phyloP scores from a whole-genome alignment of 2,113 vertebrate species.

The Melanocharis versteri region DNA sequence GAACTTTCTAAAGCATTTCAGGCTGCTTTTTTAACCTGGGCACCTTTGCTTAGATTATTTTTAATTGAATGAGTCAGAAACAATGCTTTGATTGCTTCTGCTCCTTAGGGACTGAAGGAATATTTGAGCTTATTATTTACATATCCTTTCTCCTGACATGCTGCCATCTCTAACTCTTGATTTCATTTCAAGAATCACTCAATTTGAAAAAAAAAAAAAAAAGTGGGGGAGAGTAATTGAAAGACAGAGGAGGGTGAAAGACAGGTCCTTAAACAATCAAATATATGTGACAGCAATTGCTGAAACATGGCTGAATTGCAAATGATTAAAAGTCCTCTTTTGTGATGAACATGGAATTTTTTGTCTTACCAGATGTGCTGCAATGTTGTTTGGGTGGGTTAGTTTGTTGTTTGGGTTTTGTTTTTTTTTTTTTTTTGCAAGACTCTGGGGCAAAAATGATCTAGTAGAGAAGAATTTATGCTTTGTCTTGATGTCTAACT shows the following conservation, averaged over 20 bases:
- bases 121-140: not conserved
- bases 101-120: not conserved
- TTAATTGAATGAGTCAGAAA: not conserved
- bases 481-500: not conserved
- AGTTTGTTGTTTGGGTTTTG: not conserved
- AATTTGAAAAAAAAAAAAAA: not conserved
- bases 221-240: fast-evolving
- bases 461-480: not conserved
- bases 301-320: not conserved
- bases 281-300: not conserved
- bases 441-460: not conserved
- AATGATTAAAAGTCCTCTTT: not conserved
- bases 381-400: not conserved
- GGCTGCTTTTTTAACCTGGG: not conserved
- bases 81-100: not conserved
- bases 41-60: not conserved
- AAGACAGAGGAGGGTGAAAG: not conserved
- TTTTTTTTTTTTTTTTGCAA: not conserved
- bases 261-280: not conserved
- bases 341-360: not conserved
- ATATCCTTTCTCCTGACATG: not conserved
- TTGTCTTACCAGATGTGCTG: not conserved
- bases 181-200: not conserved
- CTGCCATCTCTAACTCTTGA: not conserved
- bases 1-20: not conserved